Conservation (phyloP, 2,888 invertebrate genomes). For the Cordilura impudica region DNA sequence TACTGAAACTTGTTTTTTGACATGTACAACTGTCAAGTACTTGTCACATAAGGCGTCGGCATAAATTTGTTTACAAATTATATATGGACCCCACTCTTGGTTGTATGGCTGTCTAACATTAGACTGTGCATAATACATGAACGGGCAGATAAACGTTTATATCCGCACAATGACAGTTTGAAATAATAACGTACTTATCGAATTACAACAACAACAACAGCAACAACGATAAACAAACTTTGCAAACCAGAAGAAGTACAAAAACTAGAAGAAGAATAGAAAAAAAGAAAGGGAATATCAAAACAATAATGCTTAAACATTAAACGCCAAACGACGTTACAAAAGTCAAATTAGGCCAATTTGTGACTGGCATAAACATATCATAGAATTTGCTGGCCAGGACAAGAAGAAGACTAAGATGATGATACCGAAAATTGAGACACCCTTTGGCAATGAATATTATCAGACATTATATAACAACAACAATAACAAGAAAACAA, state of each 20-base stretch:
- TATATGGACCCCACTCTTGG: background rate
- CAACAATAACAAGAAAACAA: background rate
- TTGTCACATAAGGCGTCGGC: constrained; percentile 60
- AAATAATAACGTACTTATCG: constrained; percentile 63
- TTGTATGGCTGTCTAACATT: background rate
- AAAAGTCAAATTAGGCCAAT: constrained; percentile 69
- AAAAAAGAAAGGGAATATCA: background rate
- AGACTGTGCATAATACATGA: background rate
- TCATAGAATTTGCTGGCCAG: constrained; percentile 14
- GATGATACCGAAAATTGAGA: background rate
- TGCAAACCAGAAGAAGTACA: background rate
- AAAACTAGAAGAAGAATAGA: background rate
- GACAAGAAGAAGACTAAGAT: background rate
- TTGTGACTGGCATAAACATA: constrained; percentile 64
- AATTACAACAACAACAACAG: constrained; percentile 36
- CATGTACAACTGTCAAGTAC: constrained; percentile 58
- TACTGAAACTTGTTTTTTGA: constrained; percentile 30
- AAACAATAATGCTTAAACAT: constrained; percentile 56
- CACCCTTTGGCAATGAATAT: constrained; percentile 38
- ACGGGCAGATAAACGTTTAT: constrained; percentile 59
- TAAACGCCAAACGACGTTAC: constrained; percentile 60
- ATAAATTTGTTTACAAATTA: constrained; percentile 59
- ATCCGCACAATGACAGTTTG: constrained; percentile 61
- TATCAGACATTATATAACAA: constrained; percentile 3
- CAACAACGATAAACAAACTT: constrained; percentile 29